phyloP scores from a whole-genome alignment of 2,888 invertebrate genomes.

The Drosophila algonquin region DNA sequence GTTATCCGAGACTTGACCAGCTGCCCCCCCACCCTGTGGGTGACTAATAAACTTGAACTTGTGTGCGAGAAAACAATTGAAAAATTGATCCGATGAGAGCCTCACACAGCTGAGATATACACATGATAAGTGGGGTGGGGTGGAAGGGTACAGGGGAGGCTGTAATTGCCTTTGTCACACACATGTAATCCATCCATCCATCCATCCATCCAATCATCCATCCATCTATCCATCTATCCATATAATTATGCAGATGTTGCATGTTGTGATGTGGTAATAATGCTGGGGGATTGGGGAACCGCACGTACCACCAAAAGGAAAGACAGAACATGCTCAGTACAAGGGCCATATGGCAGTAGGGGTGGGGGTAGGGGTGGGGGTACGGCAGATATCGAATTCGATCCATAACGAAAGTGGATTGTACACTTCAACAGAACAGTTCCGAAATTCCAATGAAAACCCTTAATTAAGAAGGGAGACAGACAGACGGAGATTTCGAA shows the following conservation, averaged over 20 bases:
- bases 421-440: constrained; percentile 25
- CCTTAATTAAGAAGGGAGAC: constrained; percentile 37
- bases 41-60: constrained; percentile 79
- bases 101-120: constrained; percentile 3
- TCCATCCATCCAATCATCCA: constrained; percentile 1
- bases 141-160: not conserved
- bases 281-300: constrained; percentile 65
- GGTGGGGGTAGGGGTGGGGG: too few species aligned
- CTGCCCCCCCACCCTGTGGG: constrained; percentile 42
- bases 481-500: constrained; percentile 12
- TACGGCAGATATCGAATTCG: constrained; percentile 28
- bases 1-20: constrained; percentile 60
- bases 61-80: constrained; percentile 45
- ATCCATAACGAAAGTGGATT: constrained; percentile 12
- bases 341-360: constrained; percentile 25
- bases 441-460: constrained; percentile 41
- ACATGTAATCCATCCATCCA: constrained; percentile 36
- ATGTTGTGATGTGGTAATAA: constrained; percentile 40
- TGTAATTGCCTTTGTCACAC: constrained; percentile 29
- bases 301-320: constrained; percentile 52
- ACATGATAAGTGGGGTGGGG: not conserved
- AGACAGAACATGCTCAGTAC: constrained; percentile 32
- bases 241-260: constrained; percentile 37
- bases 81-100: constrained; percentile 32
- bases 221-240: constrained; percentile 23